phyloP scores from a whole-genome alignment of 1,140 invertebrate species.

The Achatina immaculata region DNA sequence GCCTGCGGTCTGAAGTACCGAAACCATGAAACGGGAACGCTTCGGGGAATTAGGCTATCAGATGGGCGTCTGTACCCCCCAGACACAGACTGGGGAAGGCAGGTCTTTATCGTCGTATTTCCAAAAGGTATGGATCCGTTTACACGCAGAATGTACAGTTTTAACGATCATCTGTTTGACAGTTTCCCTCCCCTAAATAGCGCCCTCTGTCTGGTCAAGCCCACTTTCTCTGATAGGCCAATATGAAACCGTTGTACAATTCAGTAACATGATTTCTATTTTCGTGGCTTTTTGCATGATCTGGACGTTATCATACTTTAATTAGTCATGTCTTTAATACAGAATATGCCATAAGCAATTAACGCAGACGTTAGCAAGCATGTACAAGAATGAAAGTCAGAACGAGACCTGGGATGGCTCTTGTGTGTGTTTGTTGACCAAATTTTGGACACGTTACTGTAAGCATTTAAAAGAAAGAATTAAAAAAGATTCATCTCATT shows the following conservation, averaged over 20 bases:
- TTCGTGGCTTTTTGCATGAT: too few species aligned
- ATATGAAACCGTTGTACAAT: constrained; percentile 17
- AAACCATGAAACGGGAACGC: constrained; percentile 85
- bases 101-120: constrained; percentile 92
- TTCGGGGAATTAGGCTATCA: constrained; percentile 87
- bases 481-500: too few species aligned
- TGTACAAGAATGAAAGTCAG: too few species aligned
- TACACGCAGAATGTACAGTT: background rate
- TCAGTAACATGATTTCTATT: too few species aligned
- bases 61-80: constrained; percentile 90
- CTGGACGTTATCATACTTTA: too few species aligned
- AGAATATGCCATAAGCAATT: too few species aligned
- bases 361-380: too few species aligned
- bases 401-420: too few species aligned
- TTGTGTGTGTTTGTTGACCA: too few species aligned
- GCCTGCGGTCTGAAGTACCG: constrained; percentile 94
- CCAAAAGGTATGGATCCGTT: constrained; percentile 83
- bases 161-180: constrained; percentile 37
- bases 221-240: constrained; percentile 16
- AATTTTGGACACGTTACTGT: too few species aligned
- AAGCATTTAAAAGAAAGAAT: too few species aligned
- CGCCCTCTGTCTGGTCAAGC: constrained; percentile 42
- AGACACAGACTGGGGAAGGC: constrained; percentile 87
- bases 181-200: constrained; percentile 39
- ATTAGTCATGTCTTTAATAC: too few species aligned